These are phyloP conservation scores for Pseudochaenichthys georgianus DNA, from an alignment of 2,797 vertebrate species.

Conservation along the genomic window DNA sequence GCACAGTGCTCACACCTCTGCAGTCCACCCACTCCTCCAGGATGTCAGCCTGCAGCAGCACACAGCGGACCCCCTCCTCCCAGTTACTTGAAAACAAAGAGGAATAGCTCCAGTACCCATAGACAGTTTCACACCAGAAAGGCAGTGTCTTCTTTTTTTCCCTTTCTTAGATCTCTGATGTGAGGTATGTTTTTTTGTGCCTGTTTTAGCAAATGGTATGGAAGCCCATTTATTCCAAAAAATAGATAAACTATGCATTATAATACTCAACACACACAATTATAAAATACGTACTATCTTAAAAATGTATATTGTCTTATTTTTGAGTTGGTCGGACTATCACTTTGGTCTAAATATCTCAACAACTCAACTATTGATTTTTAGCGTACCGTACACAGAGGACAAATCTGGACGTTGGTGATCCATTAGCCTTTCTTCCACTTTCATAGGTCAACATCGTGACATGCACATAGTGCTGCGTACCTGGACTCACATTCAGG, in stretches of 20 bases:
- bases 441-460: too few species aligned
- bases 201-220: neutral
- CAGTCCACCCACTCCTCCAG: constrained; percentile 83
- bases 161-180: neutral
- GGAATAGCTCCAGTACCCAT: neutral
- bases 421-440: too few species aligned
- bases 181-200: too few species aligned
- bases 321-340: neutral
- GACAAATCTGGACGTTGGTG: neutral
- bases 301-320: neutral
- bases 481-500: too few species aligned
- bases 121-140: neutral
- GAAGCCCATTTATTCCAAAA: neutral
- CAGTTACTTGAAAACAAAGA: constrained; percentile 75
- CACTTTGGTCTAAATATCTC: neutral
- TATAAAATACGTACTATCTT: neutral
- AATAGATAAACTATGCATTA: neutral
- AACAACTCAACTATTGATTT: neutral
- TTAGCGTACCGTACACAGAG: neutral
- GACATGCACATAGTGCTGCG: too few species aligned
- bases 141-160: neutral
- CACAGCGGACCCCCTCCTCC: constrained; percentile 82
- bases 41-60: constrained; percentile 73
- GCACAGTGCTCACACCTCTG: constrained; percentile 78
- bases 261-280: neutral